These are phyloP conservation scores for Ostrea denselamellosa DNA, from an alignment of 1,140 invertebrate species.

Conservation along the genomic window DNA sequence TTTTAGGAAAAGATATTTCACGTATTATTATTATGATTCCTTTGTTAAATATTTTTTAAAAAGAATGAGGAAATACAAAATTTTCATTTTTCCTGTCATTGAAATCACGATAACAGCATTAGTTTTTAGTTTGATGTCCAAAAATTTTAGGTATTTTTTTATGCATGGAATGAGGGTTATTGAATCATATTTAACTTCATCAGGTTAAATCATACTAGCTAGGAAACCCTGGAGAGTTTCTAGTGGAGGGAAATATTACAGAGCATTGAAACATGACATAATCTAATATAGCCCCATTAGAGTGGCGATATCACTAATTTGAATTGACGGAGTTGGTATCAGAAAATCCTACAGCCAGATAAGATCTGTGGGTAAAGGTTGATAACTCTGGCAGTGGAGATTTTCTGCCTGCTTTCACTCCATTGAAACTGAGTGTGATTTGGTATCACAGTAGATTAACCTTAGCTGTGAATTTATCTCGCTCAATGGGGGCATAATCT, in stretches of 20 bases:
- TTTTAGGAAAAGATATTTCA: neutral
- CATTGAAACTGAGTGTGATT: neutral
- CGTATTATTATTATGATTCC: neutral
- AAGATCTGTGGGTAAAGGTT: neutral
- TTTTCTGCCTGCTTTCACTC: neutral
- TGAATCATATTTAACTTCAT: too few relatives aligned
- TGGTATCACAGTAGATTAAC: neutral
- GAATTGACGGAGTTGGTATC: neutral
- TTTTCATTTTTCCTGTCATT: neutral
- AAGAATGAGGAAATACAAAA: constrained; percentile 8
- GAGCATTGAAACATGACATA: neutral
- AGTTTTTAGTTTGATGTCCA: too few relatives aligned
- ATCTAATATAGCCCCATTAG: neutral
- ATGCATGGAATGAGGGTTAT: neutral
- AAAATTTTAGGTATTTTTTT: neutral
- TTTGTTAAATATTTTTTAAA: constrained; percentile 4
- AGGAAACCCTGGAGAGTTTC: neutral
- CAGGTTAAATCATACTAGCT: too few relatives aligned
- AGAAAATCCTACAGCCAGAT: neutral
- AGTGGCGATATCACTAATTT: neutral
- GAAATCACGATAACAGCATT: neutral
- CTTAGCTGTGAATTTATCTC: neutral
- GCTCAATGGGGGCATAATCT: neutral
- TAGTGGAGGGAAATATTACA: neutral
- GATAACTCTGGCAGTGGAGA: constrained; percentile 21